Base-by-base conservation (phyloP, 1,140 invertebrate species). In the Muscidifurax raptorellus region DNA sequence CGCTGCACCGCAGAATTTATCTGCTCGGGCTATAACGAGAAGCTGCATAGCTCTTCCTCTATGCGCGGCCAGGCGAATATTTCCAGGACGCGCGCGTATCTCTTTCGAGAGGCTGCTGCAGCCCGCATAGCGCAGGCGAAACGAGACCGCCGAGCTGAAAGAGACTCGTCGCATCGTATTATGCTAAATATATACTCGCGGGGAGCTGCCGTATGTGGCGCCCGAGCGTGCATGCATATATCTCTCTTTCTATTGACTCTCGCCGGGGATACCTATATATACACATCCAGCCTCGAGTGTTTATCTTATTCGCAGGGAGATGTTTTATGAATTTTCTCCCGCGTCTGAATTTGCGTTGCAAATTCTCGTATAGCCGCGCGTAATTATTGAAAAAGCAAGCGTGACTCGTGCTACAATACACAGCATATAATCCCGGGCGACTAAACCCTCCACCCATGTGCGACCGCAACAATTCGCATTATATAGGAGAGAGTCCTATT, bases 1-100 rank as follows among this genome's bases (percentile, higher is more conserved):
- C 69, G 25, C 40, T 18, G 36, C 18, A 52, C 71, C 74, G 59
- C 82, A 25, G 75, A 83, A 83, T 83, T 79, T 83, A 83, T 78
- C 82, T 44, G 67, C 74, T 77, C 32, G 74, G 4, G 27, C 76
- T 78, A 32, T 36, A 78, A 78, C 40, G 44, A 59, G 30, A 25
- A 36, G 59, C 10, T 72, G 30, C 30, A 71, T 27, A 4, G 18
- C 72, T 13, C 72, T 40, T 74, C 72, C 30, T 71, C 67, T 32
- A 30, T 32, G 67, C 30, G 27, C 28, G 12, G 27, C 67, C 67
- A 32, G 12, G 67, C 67, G 67, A 71, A 28, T 28, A 71, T 32
- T 30, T 71, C 67, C 52, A 59, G 22, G 67, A 71, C 67, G 30
- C 67, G 67, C 30, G 27, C 28, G 27, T 71, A 71, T 32, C 67